Conservation (phyloP, 2,888 invertebrate genomes). For the Caenorhabditis imperialis region DNA sequence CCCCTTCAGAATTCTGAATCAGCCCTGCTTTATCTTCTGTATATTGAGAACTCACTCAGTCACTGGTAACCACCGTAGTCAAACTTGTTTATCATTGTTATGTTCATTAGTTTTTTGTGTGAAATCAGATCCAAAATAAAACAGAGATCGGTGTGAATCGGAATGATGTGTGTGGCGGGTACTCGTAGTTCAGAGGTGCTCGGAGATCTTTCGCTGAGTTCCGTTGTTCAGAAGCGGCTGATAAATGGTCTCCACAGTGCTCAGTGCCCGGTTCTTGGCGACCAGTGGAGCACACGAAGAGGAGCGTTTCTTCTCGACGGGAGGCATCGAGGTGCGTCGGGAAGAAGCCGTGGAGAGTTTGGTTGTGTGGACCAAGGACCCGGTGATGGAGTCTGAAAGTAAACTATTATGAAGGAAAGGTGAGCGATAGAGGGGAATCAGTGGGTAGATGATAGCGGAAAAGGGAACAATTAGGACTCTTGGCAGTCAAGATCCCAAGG, state of each 20-base stretch:
- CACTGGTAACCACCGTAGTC: constrained; percentile 14
- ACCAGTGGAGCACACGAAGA: constrained; percentile 25
- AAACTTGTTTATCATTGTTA: too few species aligned
- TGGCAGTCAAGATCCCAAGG: too few species aligned
- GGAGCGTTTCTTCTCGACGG: constrained; percentile 33
- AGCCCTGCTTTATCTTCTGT: constrained; percentile 37
- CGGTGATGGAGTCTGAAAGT: constrained; percentile 50
- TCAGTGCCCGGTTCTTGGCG: constrained; percentile 30
- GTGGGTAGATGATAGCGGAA: too few species aligned
- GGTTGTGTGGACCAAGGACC: constrained; percentile 42
- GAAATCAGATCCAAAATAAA: constrained; percentile 19
- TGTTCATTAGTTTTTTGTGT: too few species aligned
- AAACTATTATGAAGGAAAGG: too few species aligned
- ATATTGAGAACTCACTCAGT: constrained; percentile 24
- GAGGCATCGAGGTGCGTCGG: constrained; percentile 41
- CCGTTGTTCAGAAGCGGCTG: constrained; percentile 42
- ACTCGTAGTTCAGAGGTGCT: too few species aligned
- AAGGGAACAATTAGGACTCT: too few species aligned
- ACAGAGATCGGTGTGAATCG: constrained; percentile 14
- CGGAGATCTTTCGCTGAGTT: constrained; percentile 13
- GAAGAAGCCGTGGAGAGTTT: constrained; percentile 44
- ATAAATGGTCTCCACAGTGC: constrained; percentile 45
- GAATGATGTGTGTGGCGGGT: neutral
- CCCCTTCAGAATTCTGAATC: constrained; percentile 2
- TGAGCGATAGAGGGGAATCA: too few species aligned